Percentiles rank a stretch among this genome's conserved stretches.
These are phyloP conservation scores for Crematogaster levior DNA, from an alignment of 2,888 invertebrate genomes.

Conservation along the genomic window DNA sequence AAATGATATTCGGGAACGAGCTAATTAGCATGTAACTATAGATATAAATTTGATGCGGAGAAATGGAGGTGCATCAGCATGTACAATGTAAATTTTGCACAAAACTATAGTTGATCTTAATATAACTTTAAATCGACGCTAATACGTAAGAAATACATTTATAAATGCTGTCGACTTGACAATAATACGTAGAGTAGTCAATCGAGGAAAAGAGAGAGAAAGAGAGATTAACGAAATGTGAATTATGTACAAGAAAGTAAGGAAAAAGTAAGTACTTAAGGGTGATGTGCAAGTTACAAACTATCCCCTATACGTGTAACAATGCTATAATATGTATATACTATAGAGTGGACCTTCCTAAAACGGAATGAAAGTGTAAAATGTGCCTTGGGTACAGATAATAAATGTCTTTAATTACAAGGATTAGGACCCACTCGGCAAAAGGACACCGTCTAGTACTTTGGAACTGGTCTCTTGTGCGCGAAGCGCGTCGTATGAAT, in stretches of 20 bases:
- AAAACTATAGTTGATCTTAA: conserved; percentile 81
- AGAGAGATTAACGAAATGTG: conserved; percentile 28
- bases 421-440: conserved; percentile 73
- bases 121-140: conserved; percentile 73
- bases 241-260: conserved; percentile 69
- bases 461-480: conserved; percentile 76
- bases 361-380: conserved; percentile 84
- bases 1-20: conserved; percentile 3
- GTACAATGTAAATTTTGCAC: conserved; percentile 84
- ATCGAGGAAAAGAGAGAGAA: conserved; percentile 45
- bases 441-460: conserved; percentile 74
- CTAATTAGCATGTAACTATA: conserved; percentile 18
- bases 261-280: conserved; percentile 59
- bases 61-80: conserved; percentile 58
- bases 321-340: conserved; percentile 73
- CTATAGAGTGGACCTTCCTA: conserved; percentile 78
- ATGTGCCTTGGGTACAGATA: conserved; percentile 85
- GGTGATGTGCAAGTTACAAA: conserved; percentile 64
- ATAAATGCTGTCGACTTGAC: conserved; percentile 85
- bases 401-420: conserved; percentile 74
- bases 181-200: conserved; percentile 82
- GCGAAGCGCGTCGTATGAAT: conserved; percentile 39
- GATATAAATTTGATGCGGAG: conserved; percentile 27
- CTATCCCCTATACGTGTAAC: conserved; percentile 69
- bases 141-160: conserved; percentile 72